phyloP scores from a whole-genome alignment of 2,888 invertebrate genomes.

The Chironomus tentans region DNA sequence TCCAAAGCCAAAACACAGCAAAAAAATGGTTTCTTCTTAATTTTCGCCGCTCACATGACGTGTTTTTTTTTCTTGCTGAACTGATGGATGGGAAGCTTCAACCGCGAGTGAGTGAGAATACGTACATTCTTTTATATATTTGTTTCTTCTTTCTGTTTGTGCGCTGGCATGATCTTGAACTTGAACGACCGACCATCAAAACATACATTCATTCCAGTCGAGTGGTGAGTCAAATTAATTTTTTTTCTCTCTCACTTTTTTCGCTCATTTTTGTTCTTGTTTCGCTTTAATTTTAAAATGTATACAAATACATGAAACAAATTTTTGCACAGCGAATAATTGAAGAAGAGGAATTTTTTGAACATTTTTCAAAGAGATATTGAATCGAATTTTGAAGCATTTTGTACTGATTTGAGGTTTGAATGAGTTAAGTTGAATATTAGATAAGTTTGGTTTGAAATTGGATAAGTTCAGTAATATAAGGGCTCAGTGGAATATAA shows the following conservation, averaged over 20 bases:
- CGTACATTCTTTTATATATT: neutral
- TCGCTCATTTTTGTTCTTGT: too few relatives aligned
- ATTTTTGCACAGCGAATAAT: neutral
- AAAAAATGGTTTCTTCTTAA: too few relatives aligned
- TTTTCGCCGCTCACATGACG: neutral
- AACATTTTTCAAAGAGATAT: too few relatives aligned
- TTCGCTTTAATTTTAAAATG: too few relatives aligned
- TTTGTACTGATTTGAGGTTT: too few relatives aligned
- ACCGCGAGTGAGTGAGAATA: neutral
- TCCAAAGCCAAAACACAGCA: neutral
- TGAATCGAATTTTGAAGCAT: too few relatives aligned
- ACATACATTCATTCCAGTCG: neutral
- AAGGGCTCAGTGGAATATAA: too few relatives aligned
- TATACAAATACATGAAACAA: neutral
- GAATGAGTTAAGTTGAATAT: too few relatives aligned
- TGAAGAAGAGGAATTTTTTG: too few relatives aligned
- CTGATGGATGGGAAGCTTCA: constrained; percentile 23
- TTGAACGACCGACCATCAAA: neutral
- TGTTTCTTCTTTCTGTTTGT: neutral
- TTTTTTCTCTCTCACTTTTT: neutral
- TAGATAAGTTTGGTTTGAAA: too few relatives aligned
- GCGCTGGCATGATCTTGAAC: constrained; percentile 21
- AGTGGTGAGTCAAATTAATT: neutral
- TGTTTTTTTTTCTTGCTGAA: neutral
- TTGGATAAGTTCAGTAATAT: too few relatives aligned